A percentile compares a stretch with the other conserved stretches of the same genome.
phyloP scores from a whole-genome alignment of 2,888 invertebrate species.

The Agrotis ipsilon region DNA sequence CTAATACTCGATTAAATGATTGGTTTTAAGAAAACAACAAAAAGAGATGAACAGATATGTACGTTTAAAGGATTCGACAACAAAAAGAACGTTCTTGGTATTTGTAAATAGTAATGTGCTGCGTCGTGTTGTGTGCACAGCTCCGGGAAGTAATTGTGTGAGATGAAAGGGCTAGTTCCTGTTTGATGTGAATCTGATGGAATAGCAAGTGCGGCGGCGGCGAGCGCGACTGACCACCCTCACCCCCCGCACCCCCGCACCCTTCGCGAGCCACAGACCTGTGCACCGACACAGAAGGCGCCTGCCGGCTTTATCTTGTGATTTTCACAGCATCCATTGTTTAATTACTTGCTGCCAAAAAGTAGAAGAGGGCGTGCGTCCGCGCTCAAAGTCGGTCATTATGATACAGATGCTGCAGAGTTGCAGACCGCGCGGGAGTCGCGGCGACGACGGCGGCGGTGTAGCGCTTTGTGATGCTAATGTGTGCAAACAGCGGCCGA shows the following conservation, averaged over 20 bases:
- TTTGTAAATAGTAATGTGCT: slow-evolving; percentile 13
- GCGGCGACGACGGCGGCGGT: too few relatives aligned
- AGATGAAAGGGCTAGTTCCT: slow-evolving; percentile 66
- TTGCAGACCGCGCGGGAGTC: background rate
- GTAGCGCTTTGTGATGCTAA: slow-evolving; percentile 83
- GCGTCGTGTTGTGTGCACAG: slow-evolving; percentile 16
- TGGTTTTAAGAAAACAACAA: slow-evolving; percentile 30
- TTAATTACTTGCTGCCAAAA: too few relatives aligned
- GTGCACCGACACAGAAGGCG: slow-evolving; percentile 34
- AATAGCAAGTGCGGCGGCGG: slow-evolving; percentile 51
- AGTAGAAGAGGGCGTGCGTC: too few relatives aligned
- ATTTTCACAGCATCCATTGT: too few relatives aligned
- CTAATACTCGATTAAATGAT: slow-evolving; percentile 37
- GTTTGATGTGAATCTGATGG: slow-evolving; percentile 62
- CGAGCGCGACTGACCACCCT: slow-evolving; percentile 24
- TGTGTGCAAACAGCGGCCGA: slow-evolving; percentile 76
- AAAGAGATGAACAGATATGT: slow-evolving; percentile 46
- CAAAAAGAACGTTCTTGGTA: slow-evolving; percentile 40
- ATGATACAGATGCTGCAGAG: background rate
- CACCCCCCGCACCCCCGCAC: background rate
- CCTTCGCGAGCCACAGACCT: slow-evolving; percentile 36
- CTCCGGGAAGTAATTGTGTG: slow-evolving; percentile 41
- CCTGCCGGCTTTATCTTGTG: background rate
- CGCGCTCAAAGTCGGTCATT: background rate
- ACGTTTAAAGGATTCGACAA: slow-evolving; percentile 27